phyloP scores from a whole-genome alignment of 2,888 invertebrate species.

The Raillietiella orientalis region DNA sequence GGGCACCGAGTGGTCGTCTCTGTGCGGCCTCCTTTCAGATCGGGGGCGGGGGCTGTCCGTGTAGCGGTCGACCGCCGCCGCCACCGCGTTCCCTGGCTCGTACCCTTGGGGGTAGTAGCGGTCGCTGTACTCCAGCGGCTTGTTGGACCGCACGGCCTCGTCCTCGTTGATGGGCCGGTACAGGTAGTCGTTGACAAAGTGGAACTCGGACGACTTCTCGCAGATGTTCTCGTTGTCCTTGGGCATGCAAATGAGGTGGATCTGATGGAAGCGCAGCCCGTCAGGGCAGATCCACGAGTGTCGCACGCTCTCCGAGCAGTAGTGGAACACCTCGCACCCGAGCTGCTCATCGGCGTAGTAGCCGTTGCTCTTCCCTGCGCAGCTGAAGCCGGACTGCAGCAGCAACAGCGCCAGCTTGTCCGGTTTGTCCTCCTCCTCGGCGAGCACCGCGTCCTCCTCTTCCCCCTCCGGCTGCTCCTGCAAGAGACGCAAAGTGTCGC shows the following conservation, averaged over 20 bases:
- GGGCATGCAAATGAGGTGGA: constrained; percentile 74
- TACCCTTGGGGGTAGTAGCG: constrained; percentile 25
- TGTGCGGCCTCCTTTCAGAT: too few relatives aligned
- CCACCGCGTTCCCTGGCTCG: constrained; percentile 6
- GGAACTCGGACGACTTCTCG: constrained; percentile 55
- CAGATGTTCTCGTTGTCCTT: constrained; percentile 62
- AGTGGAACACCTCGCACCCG: constrained; percentile 70
- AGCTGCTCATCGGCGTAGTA: constrained; percentile 71
- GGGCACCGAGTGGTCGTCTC: too few relatives aligned
- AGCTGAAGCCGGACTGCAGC: constrained; percentile 51
- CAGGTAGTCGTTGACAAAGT: constrained; percentile 69
- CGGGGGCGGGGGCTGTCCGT: too few relatives aligned
- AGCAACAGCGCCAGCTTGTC: constrained; percentile 43
- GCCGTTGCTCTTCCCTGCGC: constrained; percentile 42
- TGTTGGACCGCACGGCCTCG: constrained; percentile 16
- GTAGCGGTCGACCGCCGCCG: too few relatives aligned
- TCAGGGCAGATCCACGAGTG: constrained; percentile 83
- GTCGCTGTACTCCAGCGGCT: constrained; percentile 11
- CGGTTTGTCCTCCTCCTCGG: constrained; percentile 48
- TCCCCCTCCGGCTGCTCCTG: too few relatives aligned
- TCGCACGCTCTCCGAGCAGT: constrained; percentile 57
- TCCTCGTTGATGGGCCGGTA: constrained; percentile 59
- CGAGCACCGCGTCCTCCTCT: constrained; percentile 27
- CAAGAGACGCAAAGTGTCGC: too few relatives aligned
- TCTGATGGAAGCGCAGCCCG: constrained; percentile 60